These are phyloP conservation scores for Phania funesta DNA, from an alignment of 2,888 invertebrate species.

Conservation along the genomic window DNA sequence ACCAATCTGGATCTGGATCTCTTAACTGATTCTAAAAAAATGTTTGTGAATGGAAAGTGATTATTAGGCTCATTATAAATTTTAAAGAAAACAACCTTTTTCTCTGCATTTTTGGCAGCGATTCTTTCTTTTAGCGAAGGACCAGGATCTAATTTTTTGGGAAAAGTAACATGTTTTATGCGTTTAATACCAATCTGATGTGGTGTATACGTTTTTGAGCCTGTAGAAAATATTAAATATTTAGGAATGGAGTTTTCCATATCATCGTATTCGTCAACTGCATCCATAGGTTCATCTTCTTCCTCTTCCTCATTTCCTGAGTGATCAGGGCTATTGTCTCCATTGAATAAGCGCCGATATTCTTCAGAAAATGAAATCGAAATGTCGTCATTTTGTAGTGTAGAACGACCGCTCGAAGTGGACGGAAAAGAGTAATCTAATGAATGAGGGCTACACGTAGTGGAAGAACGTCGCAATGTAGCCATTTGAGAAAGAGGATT, in stretches of 20 bases:
- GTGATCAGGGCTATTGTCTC: conserved; percentile 67
- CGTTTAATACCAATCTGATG: conserved; percentile 91
- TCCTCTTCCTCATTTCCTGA: conserved; percentile 68
- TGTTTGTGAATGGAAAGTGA: background rate
- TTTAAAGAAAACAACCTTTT: conserved; percentile 65
- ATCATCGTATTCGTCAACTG: conserved; percentile 79
- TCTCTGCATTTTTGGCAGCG: conserved; percentile 82
- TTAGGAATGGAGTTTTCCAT: conserved; percentile 84
- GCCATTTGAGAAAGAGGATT: conserved; percentile 77
- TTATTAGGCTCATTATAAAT: background rate
- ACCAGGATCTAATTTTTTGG: conserved; percentile 85
- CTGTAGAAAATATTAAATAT: conserved; percentile 89
- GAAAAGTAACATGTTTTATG: conserved; percentile 86
- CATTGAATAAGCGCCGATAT: conserved; percentile 80
- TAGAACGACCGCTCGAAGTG: conserved; percentile 27
- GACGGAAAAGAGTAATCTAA: conserved; percentile 65
- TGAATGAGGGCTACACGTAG: conserved; percentile 69
- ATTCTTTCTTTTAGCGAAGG: conserved; percentile 85
- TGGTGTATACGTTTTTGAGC: conserved; percentile 90
- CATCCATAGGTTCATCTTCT: conserved; percentile 65
- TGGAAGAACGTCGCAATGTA: conserved; percentile 69
- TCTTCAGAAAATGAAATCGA: conserved; percentile 84
- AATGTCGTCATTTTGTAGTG: conserved; percentile 68
- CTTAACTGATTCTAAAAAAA: conserved; percentile 77
- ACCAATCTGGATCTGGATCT: conserved; percentile 84